Conservation (phyloP, 1,140 invertebrate species). For the Wiebesia pumilae region DNA sequence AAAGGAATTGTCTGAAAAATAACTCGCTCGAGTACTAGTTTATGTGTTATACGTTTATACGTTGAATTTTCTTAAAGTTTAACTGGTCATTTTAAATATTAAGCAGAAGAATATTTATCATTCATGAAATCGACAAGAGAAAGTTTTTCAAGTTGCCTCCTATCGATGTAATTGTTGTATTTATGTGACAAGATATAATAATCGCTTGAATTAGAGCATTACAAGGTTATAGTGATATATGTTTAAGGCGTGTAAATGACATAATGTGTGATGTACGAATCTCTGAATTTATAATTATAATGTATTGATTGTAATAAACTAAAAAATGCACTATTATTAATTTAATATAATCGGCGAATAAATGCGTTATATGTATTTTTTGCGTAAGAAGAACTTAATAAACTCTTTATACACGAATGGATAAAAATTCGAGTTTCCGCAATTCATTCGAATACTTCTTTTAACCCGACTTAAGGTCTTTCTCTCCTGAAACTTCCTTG, state of each 20-base stretch:
- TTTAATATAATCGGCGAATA: constrained; percentile 13
- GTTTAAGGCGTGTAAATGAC: constrained; percentile 37
- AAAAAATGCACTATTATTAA: constrained; percentile 35
- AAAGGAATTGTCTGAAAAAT: neutral
- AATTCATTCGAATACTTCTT: neutral
- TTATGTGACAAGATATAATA: neutral
- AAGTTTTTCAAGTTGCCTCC: neutral
- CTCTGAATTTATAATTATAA: constrained; percentile 15
- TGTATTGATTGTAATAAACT: constrained; percentile 20
- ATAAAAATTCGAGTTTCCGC: neutral
- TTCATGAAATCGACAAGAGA: neutral
- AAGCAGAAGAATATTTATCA: neutral
- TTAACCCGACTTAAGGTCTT: neutral
- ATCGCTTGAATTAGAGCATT: constrained; percentile 22
- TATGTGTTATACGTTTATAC: too few relatives aligned
- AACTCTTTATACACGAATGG: neutral
- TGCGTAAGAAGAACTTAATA: constrained; percentile 35
- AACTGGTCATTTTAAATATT: too few relatives aligned
- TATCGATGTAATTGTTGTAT: neutral
- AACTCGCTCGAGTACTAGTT: too few relatives aligned
- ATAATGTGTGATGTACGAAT: constrained; percentile 36
- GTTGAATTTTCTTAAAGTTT: too few relatives aligned
- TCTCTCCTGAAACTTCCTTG: neutral
- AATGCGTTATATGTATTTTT: constrained; percentile 13
- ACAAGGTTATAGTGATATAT: constrained; percentile 46